Base-by-base conservation (phyloP, 2,888 invertebrate genomes). In the Drosophila stalkeri region DNA sequence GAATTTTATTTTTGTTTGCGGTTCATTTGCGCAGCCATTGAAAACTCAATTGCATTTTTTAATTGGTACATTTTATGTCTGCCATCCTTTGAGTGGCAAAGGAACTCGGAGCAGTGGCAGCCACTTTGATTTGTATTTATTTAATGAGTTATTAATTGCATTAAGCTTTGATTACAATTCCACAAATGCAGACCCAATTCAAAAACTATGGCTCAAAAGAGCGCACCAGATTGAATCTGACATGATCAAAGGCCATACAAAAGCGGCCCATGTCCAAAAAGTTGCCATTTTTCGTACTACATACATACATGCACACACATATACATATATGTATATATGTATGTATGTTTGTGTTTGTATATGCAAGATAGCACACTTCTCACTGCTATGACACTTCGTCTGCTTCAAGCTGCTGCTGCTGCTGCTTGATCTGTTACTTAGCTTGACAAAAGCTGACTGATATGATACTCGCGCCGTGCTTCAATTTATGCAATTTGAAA, bases 141-240 rank as follows among this genome's bases (percentile, higher is more conserved):
- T 90, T 89, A 87, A 87, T 87, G 87, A 90, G 90, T 87, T 87
- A 89, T 89, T 84, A 81, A 90, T 89, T 87, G 90, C 75, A 84
- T 89, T 89, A 80, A 81, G 85, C 87, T 78, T 72, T 75, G 70
- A 63, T 39, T 64, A 12, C 18, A 51, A 18, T 44, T 47, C n/a
- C 63, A 77, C 57, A 59, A 39, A 33, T 39, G 31, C 41, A 41
- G 23, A 31, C 33, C 27, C 51, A 23, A 18, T 11, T 35, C 18
- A 35, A 20, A 27, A 55, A 16, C 43, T 33, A 41, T n/a, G 12
- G 12, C 43, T 60, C 54, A 77, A 76, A 69, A 62, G 43, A 49
- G 33, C 23, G 23, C 54, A 23, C 23, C 3, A 8, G 7, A 35
- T 8, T n/a, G 41, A 20, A 23, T 46, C 41, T 62, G 37, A 62